Conservation (phyloP, 1,140 invertebrate species). For the Cydia fagiglandana region DNA sequence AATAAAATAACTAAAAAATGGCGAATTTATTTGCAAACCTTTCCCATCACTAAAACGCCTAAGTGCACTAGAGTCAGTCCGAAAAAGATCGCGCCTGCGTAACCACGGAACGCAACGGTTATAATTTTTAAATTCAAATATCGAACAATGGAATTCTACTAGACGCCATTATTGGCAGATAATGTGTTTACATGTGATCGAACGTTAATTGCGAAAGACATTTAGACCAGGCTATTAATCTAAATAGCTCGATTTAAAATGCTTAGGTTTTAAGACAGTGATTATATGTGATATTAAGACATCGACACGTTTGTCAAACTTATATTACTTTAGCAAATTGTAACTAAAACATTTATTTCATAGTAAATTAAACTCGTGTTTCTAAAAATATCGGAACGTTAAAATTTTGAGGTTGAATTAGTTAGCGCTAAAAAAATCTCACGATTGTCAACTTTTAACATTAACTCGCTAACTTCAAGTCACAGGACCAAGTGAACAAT, state of each 20-base stretch:
- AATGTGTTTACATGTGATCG: background rate
- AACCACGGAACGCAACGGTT: background rate
- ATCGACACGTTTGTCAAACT: background rate
- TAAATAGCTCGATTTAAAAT: constrained; percentile 7
- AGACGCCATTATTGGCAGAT: constrained; percentile 2
- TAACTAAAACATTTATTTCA: background rate
- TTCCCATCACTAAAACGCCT: constrained; percentile 17
- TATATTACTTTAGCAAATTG: background rate
- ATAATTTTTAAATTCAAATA: background rate
- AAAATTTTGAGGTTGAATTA: background rate
- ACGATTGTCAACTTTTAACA: constrained; percentile 3
- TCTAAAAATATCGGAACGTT: background rate
- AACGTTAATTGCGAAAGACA: background rate
- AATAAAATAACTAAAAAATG: too few relatives aligned
- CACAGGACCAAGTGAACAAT: background rate
- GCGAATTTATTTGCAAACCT: background rate
- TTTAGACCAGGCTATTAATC: constrained; percentile 14
- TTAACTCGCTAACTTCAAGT: background rate
- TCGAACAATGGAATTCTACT: constrained; percentile 1
- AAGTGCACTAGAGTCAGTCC: constrained; percentile 14
- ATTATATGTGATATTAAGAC: background rate
- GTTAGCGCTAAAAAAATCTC: background rate
- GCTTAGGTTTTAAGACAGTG: background rate
- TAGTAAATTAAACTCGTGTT: background rate
- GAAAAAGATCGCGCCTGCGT: constrained; percentile 15